A percentile compares a stretch with the other conserved stretches of the same genome.
These are phyloP conservation scores for Hypselothyrea guttata DNA, from an alignment of 2,888 invertebrate genomes.

Conservation along the genomic window DNA sequence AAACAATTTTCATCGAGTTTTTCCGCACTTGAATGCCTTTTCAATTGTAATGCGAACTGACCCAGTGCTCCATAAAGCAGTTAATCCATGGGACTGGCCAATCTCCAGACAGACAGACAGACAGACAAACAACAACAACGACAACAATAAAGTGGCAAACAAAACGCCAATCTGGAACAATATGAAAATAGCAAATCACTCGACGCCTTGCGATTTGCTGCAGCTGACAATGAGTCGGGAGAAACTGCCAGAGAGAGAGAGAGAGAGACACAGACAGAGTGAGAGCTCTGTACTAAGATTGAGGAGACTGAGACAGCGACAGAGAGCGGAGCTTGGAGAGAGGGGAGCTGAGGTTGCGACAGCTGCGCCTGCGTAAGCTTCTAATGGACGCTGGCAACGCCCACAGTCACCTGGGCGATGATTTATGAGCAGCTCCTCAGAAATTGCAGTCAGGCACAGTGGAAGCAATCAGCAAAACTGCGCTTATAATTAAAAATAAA, in stretches of 20 bases:
- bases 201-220: conserved; percentile 44
- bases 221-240: conserved; percentile 67
- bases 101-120: conserved; percentile 36
- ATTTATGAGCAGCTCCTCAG: conserved; percentile 62
- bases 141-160: conserved; percentile 49
- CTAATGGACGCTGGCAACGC: conserved; percentile 73
- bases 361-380: conserved; percentile 70
- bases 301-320: not conserved
- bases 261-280: not conserved
- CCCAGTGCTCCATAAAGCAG: conserved; percentile 63
- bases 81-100: conserved; percentile 42
- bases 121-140: conserved; percentile 23
- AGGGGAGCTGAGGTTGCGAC: conserved; percentile 21
- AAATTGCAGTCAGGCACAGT: conserved; percentile 13
- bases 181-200: conserved; percentile 58
- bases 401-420: conserved; percentile 63
- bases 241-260: conserved; percentile 28
- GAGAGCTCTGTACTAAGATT: conserved; percentile 15
- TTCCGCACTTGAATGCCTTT: conserved; percentile 60
- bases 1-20: conserved; percentile 69
- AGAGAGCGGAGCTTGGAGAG: not conserved
- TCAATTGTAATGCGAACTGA: conserved; percentile 33
- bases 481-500: too few relatives aligned
- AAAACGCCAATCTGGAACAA: conserved; percentile 56
- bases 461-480: not conserved